Evolutionary conservation across 2,113 vertebrate species (phyloP).

Genomic region (Paratilapia polleni): DNA sequence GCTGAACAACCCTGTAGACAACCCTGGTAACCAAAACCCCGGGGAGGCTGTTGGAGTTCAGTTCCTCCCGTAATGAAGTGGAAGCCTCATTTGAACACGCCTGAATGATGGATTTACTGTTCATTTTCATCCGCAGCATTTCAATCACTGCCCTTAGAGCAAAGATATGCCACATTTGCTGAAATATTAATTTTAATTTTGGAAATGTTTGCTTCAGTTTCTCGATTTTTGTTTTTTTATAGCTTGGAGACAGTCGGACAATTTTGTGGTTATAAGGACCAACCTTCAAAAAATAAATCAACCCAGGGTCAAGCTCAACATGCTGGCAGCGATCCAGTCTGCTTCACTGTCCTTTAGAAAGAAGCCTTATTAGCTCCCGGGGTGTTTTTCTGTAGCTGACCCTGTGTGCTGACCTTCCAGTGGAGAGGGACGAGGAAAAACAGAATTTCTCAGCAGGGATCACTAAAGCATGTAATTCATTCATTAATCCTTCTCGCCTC

Average conservation of each 20-base stretch:
- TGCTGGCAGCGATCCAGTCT: conserved; percentile 14
- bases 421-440: conserved; percentile 36
- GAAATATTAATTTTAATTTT: not conserved
- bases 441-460: conserved; percentile 61
- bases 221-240: not conserved
- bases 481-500: conserved; percentile 59
- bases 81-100: conserved; percentile 1
- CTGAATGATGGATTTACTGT: not conserved
- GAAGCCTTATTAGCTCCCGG: conserved; percentile 44
- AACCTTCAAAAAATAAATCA: conserved; percentile 14
- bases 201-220: not conserved
- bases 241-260: not conserved
- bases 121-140: not conserved
- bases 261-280: not conserved
- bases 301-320: conserved; percentile 18
- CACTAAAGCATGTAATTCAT: conserved; percentile 71
- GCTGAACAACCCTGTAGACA: conserved; percentile 17
- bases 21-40: not conserved
- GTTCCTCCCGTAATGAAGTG: conserved; percentile 30
- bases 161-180: not conserved
- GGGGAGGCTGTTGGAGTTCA: not conserved
- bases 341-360: conserved; percentile 30
- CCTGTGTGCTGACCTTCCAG: conserved; percentile 63
- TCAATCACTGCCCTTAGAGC: not conserved
- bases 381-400: conserved; percentile 49